phyloP scores from a whole-genome alignment of 2,797 vertebrate species.

The Macropodus opercularis region DNA sequence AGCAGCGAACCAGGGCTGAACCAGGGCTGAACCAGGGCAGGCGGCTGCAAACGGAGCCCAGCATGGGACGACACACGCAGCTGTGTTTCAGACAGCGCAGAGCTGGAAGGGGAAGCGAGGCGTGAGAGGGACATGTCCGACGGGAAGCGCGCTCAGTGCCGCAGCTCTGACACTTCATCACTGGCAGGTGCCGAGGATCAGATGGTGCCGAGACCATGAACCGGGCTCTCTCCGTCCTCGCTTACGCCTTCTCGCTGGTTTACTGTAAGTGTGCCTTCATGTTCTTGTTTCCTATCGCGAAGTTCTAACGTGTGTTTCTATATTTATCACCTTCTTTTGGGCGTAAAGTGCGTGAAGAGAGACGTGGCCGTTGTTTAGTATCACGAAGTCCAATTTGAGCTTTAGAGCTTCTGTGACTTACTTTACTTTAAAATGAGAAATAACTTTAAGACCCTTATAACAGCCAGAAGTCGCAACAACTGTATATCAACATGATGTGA shows the following conservation, averaged over 20 bases:
- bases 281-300: not conserved
- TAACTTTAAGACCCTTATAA: not conserved
- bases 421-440: not conserved
- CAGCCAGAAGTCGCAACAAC: not conserved
- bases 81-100: not conserved
- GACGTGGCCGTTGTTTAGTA: not conserved
- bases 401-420: not conserved
- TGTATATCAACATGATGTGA: conserved; percentile 4
- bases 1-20: conserved; percentile 30
- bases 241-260: conserved; percentile 69
- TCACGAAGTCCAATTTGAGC: not conserved
- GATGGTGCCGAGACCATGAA: conserved; percentile 75
- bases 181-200: conserved; percentile 44
- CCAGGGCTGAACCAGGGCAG: conserved; percentile 26
- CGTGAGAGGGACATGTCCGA: conserved; percentile 66
- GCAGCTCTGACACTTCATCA: conserved; percentile 49
- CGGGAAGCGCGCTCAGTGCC: conserved; percentile 37
- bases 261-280: conserved; percentile 74
- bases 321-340: not conserved
- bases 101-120: too few relatives aligned
- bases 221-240: conserved; percentile 66
- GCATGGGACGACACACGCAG: not conserved
- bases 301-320: not conserved
- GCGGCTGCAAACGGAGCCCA: conserved; percentile 1
- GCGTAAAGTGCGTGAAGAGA: not conserved